Evolutionary conservation across 1,140 invertebrate species (phyloP), one percentile per base, ranked within the genome.

Genomic region (Andricus grossulariae): DNA sequence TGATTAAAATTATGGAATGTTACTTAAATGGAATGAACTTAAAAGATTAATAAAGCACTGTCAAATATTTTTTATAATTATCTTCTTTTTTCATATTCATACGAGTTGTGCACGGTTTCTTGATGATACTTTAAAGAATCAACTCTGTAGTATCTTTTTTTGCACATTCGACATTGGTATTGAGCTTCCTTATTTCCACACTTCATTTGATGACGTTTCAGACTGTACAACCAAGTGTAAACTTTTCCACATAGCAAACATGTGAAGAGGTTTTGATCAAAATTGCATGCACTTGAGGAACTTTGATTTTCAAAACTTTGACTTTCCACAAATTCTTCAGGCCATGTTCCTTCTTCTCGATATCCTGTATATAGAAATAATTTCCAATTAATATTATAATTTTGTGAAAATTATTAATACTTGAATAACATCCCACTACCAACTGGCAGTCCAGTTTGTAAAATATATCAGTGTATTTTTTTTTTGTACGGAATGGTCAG

Each of bases 241-340:
- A 73, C 82, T 76, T 87, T 89, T 55, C 86, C 87, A 80, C 92
- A 92, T 73, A 86, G 86, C 21, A 83, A 79, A 76, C 90, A 92
- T 73, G 75, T 45, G 78, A 85, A 88, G 21, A 82, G 75, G 71
- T 82, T 85, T 71, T 82, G 79, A 2, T 79, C 80, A 15, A 50
- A 21, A 1, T 50, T 3, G 75, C 82, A 81, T 3, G 21, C 77
- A 50, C 80, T 82, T 13, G 45, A 16, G 15, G 60, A 77, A 15
- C 52, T 51, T 50, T 81, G 78, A n/a, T 50, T 72, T 18, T 81
- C 83, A 60, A 83, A 82, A 51, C 77, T 50, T 10, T 51, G 51
- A n/a, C 76, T 21, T 50, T 71, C 45, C 50, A 77, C 55, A 25
- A 52, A 74, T 55, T 52, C 71, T 78, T 32, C 25, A 76, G 74